Base-by-base conservation (phyloP, 2,888 invertebrate genomes). In the Gastrophysa polygoni region DNA sequence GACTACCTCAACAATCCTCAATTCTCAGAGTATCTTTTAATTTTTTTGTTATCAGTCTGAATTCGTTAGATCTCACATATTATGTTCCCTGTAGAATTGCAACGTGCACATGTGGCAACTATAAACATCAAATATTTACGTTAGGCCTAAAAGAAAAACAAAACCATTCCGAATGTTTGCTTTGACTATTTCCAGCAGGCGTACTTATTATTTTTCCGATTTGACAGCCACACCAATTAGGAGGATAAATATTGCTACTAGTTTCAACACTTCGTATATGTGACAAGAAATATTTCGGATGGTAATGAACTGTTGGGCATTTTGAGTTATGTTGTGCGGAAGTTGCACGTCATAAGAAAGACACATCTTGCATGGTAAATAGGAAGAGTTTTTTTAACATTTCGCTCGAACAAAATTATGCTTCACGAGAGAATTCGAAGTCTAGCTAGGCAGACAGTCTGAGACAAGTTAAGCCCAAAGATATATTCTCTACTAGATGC, bases 71-170 rank as follows among this genome's bases (percentile, higher is more conserved):
- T n/a, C n/a, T n/a, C n/a, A n/a, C n/a, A n/a, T n/a, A n/a, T n/a
- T n/a, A 24, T 38, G 38, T 38, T 38, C 4, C 14, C 38, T 14
- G 3, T 7, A 5, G 29, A 32, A 10, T 8, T 2, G 29, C 29
- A 32, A 8, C 14, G 38, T 38, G 62, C 66, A 66, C 68, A 68
- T 63, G 66, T 63, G 66, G 64, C 63, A 59, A 67, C 58, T 55
- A 60, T 68, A 71, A 70, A 70, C 67, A 69, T 47, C 57, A 54
- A 66, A 55, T 54, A 44, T 62, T 60, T 56, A 59, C 68, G 71
- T 69, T 24, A 72, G 72, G 72, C 71, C 56, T 61, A 63, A 66
- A 68, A 66, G 66, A 68, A 73, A 72, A 73, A 73, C 68, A 70
- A 66, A 66, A 70, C 63, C 64, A 63, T 57, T 62, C 54, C 68